Conservation (phyloP, 2,888 invertebrate species). For the Agonum fuliginosum region DNA sequence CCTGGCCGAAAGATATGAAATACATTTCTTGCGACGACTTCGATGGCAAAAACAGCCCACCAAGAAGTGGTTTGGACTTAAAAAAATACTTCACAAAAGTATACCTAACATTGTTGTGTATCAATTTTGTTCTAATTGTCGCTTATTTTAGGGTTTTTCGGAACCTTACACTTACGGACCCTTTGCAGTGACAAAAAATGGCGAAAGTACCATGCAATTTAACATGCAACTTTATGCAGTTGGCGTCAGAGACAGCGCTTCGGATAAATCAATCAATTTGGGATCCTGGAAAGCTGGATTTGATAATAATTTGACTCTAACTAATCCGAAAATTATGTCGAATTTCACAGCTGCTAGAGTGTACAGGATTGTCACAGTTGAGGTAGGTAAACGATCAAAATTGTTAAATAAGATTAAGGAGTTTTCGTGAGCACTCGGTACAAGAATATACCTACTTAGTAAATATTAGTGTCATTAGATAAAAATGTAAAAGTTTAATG, state of each 20-base stretch:
- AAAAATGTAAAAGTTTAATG: no score
- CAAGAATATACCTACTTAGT: no score
- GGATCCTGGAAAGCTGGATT: conserved; percentile 89
- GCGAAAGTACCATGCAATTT: conserved; percentile 85
- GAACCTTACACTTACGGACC: conserved; percentile 84
- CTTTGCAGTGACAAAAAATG: conserved; percentile 79
- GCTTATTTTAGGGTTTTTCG: conserved; percentile 68
- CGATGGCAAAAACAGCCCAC: conserved; percentile 85
- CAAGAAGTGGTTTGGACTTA: conserved; percentile 80
- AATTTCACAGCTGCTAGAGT: conserved; percentile 88
- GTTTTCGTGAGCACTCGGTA: no score
- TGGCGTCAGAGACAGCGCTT: conserved; percentile 82
- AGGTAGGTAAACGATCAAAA: conserved; percentile 77
- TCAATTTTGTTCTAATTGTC: not conserved
- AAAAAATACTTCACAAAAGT: conserved; percentile 82
- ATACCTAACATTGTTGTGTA: conserved; percentile 61
- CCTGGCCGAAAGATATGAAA: conserved; percentile 83
- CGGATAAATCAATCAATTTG: conserved; percentile 81
- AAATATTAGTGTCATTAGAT: no score
- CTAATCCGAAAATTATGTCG: conserved; percentile 80
- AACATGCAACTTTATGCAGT: conserved; percentile 83
- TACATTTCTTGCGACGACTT: conserved; percentile 88
- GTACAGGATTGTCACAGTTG: conserved; percentile 90
- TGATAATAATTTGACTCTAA: conserved; percentile 79
- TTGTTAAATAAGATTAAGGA: conserved; percentile 63